A percentile compares a stretch with the other conserved stretches of the same genome.
These are phyloP conservation scores for Drosophila recens DNA, from an alignment of 2,888 invertebrate genomes.

Conservation along the genomic window DNA sequence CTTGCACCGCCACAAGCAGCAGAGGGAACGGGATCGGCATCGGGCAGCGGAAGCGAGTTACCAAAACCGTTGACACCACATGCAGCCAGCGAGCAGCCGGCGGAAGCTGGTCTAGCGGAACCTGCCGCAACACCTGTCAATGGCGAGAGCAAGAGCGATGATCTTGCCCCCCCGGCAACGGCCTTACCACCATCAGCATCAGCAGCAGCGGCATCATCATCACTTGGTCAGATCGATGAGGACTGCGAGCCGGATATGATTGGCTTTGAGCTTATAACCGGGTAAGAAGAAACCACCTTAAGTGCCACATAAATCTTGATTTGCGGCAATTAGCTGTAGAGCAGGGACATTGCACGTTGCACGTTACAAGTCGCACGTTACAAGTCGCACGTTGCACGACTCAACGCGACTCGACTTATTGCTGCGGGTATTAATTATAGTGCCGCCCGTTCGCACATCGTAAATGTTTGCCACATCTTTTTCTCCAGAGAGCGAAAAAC, in stretches of 20 bases:
- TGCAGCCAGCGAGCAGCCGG: constrained; percentile 70
- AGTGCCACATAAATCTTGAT: constrained; percentile 47
- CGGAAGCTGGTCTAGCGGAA: constrained; percentile 70
- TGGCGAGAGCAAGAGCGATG: constrained; percentile 74
- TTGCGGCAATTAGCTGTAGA: constrained; percentile 59
- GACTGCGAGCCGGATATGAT: constrained; percentile 96
- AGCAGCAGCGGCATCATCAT: constrained; percentile 17
- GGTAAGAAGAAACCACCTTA: constrained; percentile 86
- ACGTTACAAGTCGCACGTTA: background rate
- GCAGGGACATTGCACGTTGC: constrained; percentile 46
- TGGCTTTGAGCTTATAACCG: constrained; percentile 96
- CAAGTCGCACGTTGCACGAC: constrained; percentile 4
- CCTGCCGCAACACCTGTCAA: constrained; percentile 56
- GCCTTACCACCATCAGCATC: constrained; percentile 50
- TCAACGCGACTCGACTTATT: constrained; percentile 3
- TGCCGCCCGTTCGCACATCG: constrained; percentile 64
- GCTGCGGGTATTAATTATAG: constrained; percentile 46
- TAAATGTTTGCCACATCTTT: constrained; percentile 42
- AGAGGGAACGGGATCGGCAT: constrained; percentile 35
- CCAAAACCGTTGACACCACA: constrained; percentile 82
- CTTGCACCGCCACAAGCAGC: constrained; percentile 38
- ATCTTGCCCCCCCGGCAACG: constrained; percentile 52
- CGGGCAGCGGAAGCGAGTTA: constrained; percentile 79
- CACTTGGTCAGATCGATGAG: constrained; percentile 85
- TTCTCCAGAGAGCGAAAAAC: constrained; percentile 1